These are phyloP conservation scores for Pyrgilauda ruficollis DNA, from an alignment of 2,113 vertebrate genomes.

Conservation along the genomic window DNA sequence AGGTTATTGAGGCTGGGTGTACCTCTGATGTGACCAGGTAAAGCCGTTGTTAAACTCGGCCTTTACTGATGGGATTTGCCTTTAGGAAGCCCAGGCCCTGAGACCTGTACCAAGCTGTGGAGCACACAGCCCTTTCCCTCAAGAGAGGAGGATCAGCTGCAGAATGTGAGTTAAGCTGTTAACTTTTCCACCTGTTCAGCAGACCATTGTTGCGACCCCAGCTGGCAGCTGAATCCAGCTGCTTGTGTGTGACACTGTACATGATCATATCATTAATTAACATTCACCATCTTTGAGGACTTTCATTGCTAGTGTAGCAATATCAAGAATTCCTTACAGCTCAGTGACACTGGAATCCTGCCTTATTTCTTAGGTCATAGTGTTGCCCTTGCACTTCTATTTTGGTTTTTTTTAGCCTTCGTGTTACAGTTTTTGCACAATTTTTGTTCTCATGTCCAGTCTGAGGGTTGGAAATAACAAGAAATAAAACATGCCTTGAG, in stretches of 20 bases:
- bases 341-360: background rate
- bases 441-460: background rate
- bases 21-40: background rate
- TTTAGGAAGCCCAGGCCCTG: background rate
- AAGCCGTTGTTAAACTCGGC: background rate
- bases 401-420: background rate
- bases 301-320: background rate
- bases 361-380: background rate
- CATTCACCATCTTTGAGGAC: background rate
- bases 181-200: background rate
- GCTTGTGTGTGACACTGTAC: background rate
- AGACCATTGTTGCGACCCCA: background rate
- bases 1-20: background rate
- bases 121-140: background rate
- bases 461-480: background rate
- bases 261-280: background rate
- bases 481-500: background rate
- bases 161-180: background rate
- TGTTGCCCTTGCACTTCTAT: background rate
- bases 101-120: background rate
- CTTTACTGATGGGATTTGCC: background rate
- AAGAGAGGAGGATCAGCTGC: background rate
- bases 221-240: background rate
- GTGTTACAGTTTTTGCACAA: accelerated
- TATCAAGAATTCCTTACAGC: background rate